Conservation (phyloP, 2,113 vertebrate genomes). For the Maccullochella peelii region DNA sequence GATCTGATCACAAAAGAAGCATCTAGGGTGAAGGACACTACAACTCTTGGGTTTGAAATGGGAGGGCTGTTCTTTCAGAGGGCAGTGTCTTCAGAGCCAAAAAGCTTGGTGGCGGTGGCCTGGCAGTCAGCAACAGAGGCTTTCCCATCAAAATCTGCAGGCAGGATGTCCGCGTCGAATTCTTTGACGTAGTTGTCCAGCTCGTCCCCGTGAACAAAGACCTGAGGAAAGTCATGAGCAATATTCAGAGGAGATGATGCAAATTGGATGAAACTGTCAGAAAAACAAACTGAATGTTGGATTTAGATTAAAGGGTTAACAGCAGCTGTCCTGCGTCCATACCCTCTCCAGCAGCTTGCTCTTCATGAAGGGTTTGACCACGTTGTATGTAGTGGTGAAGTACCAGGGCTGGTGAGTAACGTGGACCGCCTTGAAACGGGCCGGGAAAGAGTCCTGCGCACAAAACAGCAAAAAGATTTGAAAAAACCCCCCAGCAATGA, state of each 20-base stretch:
- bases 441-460: constrained; percentile 95
- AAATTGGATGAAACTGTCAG: background rate
- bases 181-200: constrained; percentile 91
- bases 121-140: constrained; percentile 87
- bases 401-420: constrained; percentile 99
- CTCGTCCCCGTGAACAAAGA: constrained; percentile 94
- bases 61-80: constrained; percentile 80
- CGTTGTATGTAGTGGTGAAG: constrained; percentile 97
- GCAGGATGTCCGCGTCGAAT: constrained; percentile 89
- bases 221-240: constrained; percentile 76
- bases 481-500: background rate
- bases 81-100: constrained; percentile 93
- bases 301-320: background rate
- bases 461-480: background rate
- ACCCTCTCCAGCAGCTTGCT: constrained; percentile 97
- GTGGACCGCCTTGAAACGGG: constrained; percentile 96
- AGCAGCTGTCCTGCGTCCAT: constrained; percentile 39
- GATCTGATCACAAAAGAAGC: constrained; percentile 37
- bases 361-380: constrained; percentile 97
- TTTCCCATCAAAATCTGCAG: constrained; percentile 92
- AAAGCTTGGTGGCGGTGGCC: constrained; percentile 88
- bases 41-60: constrained; percentile 16
- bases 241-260: background rate
- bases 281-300: background rate
- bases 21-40: constrained; percentile 36